phyloP scores from a whole-genome alignment of 1,140 invertebrate species.

The Armadillidium nasatum region DNA sequence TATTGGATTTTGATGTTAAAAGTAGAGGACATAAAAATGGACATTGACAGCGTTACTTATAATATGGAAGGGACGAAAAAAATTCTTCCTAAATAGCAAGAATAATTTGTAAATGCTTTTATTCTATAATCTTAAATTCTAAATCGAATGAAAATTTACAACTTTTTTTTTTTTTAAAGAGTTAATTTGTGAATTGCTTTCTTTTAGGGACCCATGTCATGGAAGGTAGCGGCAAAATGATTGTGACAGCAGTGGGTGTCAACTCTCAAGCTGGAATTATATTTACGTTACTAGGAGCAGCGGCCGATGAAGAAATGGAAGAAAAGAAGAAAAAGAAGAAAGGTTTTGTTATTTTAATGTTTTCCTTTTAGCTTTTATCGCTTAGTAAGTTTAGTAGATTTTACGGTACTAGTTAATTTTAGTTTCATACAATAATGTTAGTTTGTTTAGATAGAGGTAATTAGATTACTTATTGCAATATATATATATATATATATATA shows the following conservation, averaged over 20 bases:
- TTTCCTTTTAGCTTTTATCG: not conserved
- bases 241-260: slow-evolving; percentile 95
- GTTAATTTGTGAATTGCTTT: slow-evolving; percentile 13
- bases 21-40: too few species aligned
- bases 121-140: too few species aligned
- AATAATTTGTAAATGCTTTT: too few species aligned
- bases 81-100: too few species aligned
- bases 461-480: too few species aligned
- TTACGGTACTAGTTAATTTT: not conserved
- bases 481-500: too few species aligned
- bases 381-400: not conserved
- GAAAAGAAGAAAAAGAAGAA: slow-evolving; percentile 86
- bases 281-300: slow-evolving; percentile 97
- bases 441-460: too few species aligned
- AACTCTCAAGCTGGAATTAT: slow-evolving; percentile 96
- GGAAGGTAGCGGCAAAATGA: slow-evolving; percentile 99
- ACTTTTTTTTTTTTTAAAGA: slow-evolving; percentile 13
- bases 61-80: too few species aligned
- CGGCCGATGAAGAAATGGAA: slow-evolving; percentile 81
- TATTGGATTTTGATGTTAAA: too few species aligned
- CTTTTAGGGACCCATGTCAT: slow-evolving; percentile 92
- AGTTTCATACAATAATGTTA: too few species aligned
- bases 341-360: slow-evolving; percentile 59
- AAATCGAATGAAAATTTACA: not conserved
- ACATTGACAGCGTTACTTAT: too few species aligned